Conservation (phyloP, 2,113 vertebrate species). For the Pycnonotus jocosus region DNA sequence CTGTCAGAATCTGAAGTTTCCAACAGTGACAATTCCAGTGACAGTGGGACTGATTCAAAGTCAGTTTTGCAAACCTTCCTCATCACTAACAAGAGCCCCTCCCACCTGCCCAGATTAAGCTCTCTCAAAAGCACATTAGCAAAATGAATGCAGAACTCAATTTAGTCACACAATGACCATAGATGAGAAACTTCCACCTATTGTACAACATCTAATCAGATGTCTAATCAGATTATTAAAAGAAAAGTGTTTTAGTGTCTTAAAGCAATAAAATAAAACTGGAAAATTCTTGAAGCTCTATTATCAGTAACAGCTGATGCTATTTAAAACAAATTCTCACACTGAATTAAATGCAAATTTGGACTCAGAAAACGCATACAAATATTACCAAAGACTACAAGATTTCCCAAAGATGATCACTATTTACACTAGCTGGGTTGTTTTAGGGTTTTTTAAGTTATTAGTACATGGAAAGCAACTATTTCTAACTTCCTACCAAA, state of each 20-base stretch:
- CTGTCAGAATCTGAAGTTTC: neutral
- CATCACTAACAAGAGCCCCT: neutral
- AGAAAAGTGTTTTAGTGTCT: neutral
- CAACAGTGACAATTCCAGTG: neutral
- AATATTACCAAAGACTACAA: neutral
- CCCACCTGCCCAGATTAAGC: neutral
- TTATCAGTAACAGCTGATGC: neutral
- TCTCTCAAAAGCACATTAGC: neutral
- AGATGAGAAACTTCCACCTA: neutral
- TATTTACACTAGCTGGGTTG: neutral
- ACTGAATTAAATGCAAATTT: neutral
- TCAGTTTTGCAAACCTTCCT: neutral
- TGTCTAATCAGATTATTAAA: neutral
- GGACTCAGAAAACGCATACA: neutral
- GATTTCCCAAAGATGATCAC: neutral
- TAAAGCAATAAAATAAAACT: neutral
- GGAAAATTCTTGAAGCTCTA: neutral
- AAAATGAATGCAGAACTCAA: neutral
- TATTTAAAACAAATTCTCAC: neutral
- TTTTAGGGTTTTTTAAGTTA: neutral
- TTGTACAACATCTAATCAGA: neutral
- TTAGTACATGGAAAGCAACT: neutral
- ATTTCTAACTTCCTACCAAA: neutral
- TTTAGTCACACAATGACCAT: neutral
- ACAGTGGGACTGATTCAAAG: neutral